Conservation (phyloP, 2,113 vertebrate genomes). For the Montifringilla adamsi region DNA sequence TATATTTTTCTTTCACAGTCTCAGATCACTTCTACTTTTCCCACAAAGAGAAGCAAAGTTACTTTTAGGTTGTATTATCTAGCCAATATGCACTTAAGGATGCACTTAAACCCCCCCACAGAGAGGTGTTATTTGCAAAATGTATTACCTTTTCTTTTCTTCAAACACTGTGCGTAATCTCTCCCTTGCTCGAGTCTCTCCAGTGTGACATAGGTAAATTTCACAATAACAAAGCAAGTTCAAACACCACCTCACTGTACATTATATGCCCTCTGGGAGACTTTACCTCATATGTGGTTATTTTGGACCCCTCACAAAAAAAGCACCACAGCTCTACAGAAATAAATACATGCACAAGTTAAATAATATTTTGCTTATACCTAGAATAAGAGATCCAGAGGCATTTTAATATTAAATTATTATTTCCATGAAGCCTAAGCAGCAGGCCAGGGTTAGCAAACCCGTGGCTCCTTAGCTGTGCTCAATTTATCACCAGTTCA, state of each 20-base stretch:
- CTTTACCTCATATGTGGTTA: not conserved
- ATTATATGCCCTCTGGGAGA: not conserved
- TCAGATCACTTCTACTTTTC: not conserved
- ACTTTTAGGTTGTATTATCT: constrained; percentile 22
- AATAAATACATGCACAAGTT: not conserved
- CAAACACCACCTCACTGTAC: constrained; percentile 18
- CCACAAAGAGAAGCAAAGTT: constrained; percentile 43
- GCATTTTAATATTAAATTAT: not conserved
- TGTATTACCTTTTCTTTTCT: constrained; percentile 64
- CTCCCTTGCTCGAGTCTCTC: constrained; percentile 40
- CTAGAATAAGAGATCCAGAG: not conserved
- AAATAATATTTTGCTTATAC: not conserved
- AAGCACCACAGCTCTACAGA: not conserved
- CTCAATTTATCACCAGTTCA: not conserved
- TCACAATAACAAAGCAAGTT: constrained; percentile 47
- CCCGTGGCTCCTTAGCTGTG: not conserved
- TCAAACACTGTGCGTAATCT: constrained; percentile 61
- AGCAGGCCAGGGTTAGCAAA: not conserved
- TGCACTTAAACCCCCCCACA: constrained; percentile 56
- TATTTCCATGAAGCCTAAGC: not conserved
- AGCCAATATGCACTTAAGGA: constrained; percentile 38
- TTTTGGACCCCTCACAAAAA: constrained; percentile 13
- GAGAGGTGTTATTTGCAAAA: constrained; percentile 70
- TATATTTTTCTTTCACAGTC: constrained; percentile 7
- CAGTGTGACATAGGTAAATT: constrained; percentile 60